Percentiles rank a stretch among this genome's conserved stretches.
Conservation (phyloP, 2,797 vertebrate genomes). For the Eulemur albifrons region DNA sequence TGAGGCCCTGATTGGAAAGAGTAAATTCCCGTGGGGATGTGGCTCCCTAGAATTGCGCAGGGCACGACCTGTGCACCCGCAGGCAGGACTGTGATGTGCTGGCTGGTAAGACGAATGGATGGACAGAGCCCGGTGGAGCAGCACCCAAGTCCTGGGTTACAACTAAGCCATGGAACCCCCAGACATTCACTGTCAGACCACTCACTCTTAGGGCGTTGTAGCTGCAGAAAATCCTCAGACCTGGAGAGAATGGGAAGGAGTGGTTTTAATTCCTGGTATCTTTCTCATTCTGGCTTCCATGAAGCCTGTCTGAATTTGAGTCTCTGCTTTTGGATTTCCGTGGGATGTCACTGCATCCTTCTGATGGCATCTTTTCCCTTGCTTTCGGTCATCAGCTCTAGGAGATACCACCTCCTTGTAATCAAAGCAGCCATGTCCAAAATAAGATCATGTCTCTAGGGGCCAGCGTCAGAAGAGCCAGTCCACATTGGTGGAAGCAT, state of each 20-base stretch:
- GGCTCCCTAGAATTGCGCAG: fast-evolving
- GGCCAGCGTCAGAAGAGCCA: neutral
- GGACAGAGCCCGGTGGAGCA: neutral
- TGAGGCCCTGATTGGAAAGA: neutral
- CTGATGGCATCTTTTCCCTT: neutral
- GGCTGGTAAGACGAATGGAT: neutral
- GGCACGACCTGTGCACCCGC: fast-evolving
- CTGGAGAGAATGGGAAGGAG: neutral
- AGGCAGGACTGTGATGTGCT: neutral
- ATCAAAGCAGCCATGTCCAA: neutral
- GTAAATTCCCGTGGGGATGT: neutral
- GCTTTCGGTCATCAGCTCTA: neutral
- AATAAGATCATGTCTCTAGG: neutral
- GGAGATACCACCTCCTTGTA: fast-evolving
- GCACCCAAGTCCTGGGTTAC: neutral
- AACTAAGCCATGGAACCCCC: neutral
- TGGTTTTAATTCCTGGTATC: neutral
- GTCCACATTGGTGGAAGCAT: neutral
- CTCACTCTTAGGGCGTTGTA: neutral
- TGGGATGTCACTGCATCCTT: neutral
- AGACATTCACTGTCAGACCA: neutral
- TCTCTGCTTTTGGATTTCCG: neutral
- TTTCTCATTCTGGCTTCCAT: neutral
- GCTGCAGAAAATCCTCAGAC: neutral
- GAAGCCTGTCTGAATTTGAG: neutral